A percentile compares a stretch with the other conserved stretches of the same genome.
Evolutionary conservation across 1,140 invertebrate genomes (phyloP).

Genomic region (Platyscapa corneri): DNA sequence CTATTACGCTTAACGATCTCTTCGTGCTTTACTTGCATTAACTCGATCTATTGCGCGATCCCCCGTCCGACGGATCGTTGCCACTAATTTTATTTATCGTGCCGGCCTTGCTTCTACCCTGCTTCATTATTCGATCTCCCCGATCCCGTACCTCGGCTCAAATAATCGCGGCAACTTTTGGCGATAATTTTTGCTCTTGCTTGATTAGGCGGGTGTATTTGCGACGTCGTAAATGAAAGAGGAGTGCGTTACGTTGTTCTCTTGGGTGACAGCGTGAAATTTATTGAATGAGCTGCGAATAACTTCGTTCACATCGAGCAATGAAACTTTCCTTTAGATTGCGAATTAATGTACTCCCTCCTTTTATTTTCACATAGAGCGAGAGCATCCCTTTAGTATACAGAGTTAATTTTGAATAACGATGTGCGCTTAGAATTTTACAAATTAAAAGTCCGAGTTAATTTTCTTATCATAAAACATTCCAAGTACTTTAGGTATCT

Average conservation of each 20-base stretch:
- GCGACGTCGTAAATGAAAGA: neutral
- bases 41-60: neutral
- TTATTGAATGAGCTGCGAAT: constrained; percentile 10
- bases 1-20: neutral
- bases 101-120: neutral
- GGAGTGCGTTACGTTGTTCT: neutral
- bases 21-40: constrained; percentile 20
- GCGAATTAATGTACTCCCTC: neutral
- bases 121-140: neutral
- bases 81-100: neutral
- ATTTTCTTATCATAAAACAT: too few relatives aligned
- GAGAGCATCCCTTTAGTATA: neutral
- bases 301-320: constrained; percentile 3
- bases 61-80: neutral
- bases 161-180: neutral
- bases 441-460: neutral
- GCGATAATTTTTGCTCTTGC: neutral
- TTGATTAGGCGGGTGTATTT: neutral
- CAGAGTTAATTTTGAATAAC: neutral
- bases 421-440: neutral
- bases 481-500: too few relatives aligned
- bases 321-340: neutral
- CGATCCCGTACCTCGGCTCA: neutral
- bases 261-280: neutral
- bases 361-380: neutral